Conservation (phyloP, 2,113 vertebrate species). For the Bostrychus sinensis region DNA sequence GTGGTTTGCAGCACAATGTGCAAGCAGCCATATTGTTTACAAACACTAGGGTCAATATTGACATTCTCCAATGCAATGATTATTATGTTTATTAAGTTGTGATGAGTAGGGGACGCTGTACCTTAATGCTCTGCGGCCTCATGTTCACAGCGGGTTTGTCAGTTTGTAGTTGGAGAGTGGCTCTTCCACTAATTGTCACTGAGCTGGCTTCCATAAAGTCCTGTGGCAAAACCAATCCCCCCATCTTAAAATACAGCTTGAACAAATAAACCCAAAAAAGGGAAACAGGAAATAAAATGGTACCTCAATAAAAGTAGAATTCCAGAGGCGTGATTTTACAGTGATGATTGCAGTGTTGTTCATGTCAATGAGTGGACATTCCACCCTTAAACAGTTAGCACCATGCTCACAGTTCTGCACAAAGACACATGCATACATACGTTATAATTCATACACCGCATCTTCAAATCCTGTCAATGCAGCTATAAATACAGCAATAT, state of each 20-base stretch:
- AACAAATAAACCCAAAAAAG: conserved; percentile 8
- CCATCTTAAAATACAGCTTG: neutral
- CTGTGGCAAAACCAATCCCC: conserved; percentile 59
- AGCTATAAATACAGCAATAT: too few species aligned
- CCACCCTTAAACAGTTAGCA: conserved; percentile 82
- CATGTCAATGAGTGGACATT: conserved; percentile 81
- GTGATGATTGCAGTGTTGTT: conserved; percentile 71
- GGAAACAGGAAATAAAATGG: neutral
- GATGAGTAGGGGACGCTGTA: conserved; percentile 45
- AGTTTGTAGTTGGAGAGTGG: conserved; percentile 83
- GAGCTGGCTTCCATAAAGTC: conserved; percentile 81
- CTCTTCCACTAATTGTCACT: conserved; percentile 79
- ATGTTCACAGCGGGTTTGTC: conserved; percentile 81
- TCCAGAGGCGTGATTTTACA: conserved; percentile 87
- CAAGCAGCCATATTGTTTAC: too few species aligned
- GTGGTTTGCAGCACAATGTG: too few species aligned
- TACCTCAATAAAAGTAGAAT: conserved; percentile 93
- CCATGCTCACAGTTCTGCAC: conserved; percentile 76
- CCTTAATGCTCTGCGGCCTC: conserved; percentile 75
- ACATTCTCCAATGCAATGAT: neutral
- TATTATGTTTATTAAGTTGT: neutral
- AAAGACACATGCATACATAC: conserved; percentile 20
- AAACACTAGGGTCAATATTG: too few species aligned
- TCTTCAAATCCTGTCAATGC: neutral
- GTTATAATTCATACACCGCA: too few species aligned